A percentile compares a stretch with the other conserved stretches of the same genome.
Evolutionary conservation across 2,888 invertebrate genomes (phyloP).

Genomic region (Machimus atricapillus): DNA sequence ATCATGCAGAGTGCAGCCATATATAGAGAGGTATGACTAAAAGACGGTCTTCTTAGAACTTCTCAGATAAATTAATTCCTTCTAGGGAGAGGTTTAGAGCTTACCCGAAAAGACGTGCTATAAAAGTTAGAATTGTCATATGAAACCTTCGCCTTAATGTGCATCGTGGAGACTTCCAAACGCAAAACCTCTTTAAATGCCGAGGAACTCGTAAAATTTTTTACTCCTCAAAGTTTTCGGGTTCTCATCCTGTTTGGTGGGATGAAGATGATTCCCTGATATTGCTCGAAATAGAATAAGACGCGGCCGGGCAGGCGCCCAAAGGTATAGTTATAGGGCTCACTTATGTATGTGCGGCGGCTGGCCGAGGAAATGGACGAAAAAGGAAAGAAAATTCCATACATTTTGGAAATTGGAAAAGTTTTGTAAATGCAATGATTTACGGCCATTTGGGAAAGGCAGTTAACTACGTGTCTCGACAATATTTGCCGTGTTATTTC

Average conservation of each 20-base stretch:
- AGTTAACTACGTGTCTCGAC: slow-evolving; percentile 17
- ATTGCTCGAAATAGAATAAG: neutral
- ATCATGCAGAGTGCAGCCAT: neutral
- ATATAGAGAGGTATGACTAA: neutral
- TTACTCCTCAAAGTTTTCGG: neutral
- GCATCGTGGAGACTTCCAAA: neutral
- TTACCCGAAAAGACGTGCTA: neutral
- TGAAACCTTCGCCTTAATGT: neutral
- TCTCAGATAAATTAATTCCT: neutral
- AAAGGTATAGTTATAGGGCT: neutral
- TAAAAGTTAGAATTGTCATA: neutral
- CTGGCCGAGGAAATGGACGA: neutral
- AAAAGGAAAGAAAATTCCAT: slow-evolving; percentile 17
- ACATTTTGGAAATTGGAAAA: slow-evolving; percentile 31
- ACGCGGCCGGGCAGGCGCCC: neutral
- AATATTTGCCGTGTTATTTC: slow-evolving; percentile 37
- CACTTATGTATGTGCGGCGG: neutral
- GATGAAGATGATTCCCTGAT: neutral
- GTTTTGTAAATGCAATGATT: slow-evolving; percentile 24
- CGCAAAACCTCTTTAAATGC: neutral
- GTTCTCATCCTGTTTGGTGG: neutral
- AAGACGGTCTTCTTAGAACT: neutral
- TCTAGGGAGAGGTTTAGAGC: neutral
- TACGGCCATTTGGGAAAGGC: slow-evolving; percentile 10
- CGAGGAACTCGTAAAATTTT: neutral